Evolutionary conservation across 2,797 vertebrate genomes (phyloP).

Genomic region (Silurus aristotelis): DNA sequence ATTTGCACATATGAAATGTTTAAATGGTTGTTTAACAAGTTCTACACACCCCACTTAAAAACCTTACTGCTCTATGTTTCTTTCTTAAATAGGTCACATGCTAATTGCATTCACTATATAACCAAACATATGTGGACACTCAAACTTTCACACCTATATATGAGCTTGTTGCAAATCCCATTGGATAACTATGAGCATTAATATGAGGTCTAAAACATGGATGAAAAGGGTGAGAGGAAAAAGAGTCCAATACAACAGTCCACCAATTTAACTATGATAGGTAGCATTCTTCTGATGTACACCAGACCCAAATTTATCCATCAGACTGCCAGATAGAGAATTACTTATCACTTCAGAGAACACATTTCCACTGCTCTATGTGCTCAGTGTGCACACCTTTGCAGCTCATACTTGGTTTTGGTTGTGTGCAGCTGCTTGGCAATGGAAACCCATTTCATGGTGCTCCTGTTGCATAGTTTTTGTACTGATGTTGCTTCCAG

Average conservation of each 20-base stretch:
- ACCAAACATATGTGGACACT: not conserved
- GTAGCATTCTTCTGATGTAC: not conserved
- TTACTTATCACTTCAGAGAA: not conserved
- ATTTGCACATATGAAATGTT: not conserved
- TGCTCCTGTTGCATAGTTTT: not conserved
- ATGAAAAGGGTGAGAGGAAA: no score
- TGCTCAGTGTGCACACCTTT: not conserved
- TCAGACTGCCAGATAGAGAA: not conserved
- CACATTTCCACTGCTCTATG: not conserved
- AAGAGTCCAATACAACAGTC: not conserved
- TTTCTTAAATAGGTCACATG: not conserved
- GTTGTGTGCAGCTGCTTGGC: not conserved
- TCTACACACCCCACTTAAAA: not conserved
- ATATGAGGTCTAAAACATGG: not conserved
- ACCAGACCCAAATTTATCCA: not conserved
- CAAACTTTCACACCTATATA: not conserved
- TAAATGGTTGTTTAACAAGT: not conserved
- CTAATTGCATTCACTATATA: not conserved
- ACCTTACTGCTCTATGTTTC: not conserved
- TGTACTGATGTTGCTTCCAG: not conserved
- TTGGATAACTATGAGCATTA: not conserved
- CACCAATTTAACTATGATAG: not conserved
- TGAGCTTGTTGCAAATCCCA: not conserved
- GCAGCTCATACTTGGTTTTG: not conserved
- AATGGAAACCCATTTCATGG: not conserved